phyloP scores from a whole-genome alignment of 1,140 invertebrate genomes.

The Hylaeus volcanicus region DNA sequence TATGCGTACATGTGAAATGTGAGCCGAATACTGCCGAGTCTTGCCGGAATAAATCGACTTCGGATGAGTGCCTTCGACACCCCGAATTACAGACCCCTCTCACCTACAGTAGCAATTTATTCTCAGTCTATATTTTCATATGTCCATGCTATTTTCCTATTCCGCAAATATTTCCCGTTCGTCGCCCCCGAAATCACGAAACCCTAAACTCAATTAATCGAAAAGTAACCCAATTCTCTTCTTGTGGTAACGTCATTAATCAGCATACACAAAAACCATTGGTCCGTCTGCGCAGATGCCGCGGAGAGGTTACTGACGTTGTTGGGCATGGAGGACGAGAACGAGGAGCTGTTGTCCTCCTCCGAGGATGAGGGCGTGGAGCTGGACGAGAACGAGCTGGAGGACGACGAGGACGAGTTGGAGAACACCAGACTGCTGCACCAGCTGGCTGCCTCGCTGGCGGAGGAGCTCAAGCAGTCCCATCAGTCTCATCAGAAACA shows the following conservation, averaged over 20 bases:
- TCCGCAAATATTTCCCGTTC: too few relatives aligned
- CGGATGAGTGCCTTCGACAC: too few relatives aligned
- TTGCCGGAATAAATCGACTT: too few relatives aligned
- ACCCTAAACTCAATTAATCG: too few relatives aligned
- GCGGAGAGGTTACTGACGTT: slow-evolving; percentile 73
- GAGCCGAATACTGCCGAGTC: too few relatives aligned
- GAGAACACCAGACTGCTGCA: slow-evolving; percentile 70
- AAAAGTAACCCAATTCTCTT: too few relatives aligned
- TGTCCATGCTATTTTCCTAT: too few relatives aligned
- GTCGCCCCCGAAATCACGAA: too few relatives aligned
- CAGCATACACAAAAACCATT: slow-evolving; percentile 4
- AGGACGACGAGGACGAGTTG: slow-evolving; percentile 60
- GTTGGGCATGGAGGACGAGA: slow-evolving; percentile 67
- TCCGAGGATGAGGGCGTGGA: slow-evolving; percentile 77
- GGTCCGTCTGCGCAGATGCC: slow-evolving; percentile 62
- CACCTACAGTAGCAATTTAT: too few relatives aligned
- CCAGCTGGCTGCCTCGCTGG: slow-evolving; percentile 71
- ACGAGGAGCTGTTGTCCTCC: slow-evolving; percentile 67
- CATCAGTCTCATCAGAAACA: slow-evolving; percentile 56
- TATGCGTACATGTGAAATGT: too few relatives aligned
- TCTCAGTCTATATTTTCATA: too few relatives aligned
- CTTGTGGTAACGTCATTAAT: not conserved
- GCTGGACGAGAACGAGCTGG: slow-evolving; percentile 66
- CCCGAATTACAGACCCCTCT: too few relatives aligned
- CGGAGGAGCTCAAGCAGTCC: slow-evolving; percentile 70